These are phyloP conservation scores for Protonemura montana DNA, from an alignment of 2,888 invertebrate genomes.

Conservation along the genomic window DNA sequence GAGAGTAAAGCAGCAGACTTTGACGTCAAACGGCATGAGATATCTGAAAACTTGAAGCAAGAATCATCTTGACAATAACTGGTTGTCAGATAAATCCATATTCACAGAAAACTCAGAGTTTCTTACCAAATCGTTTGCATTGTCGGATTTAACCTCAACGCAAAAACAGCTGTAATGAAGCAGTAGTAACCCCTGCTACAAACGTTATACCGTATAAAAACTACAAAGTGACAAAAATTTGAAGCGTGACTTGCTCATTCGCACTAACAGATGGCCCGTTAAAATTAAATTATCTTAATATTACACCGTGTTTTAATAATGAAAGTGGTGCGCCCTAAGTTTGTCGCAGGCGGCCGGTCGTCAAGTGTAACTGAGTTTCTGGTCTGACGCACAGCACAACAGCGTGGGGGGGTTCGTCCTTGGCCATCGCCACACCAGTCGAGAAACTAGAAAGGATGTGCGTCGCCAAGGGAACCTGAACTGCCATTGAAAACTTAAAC, in stretches of 20 bases:
- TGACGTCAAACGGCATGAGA: too few relatives aligned
- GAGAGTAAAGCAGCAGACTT: too few relatives aligned
- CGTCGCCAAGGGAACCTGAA: background rate
- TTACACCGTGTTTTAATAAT: background rate
- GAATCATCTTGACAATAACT: too few relatives aligned
- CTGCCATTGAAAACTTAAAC: constrained; percentile 30
- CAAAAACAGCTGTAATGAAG: background rate
- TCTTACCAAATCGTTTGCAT: too few relatives aligned
- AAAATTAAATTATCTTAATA: background rate
- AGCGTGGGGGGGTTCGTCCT: too few relatives aligned
- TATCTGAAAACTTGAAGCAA: too few relatives aligned
- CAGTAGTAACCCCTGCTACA: background rate
- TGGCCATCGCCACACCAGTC: background rate
- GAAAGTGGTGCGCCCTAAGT: background rate
- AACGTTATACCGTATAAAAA: background rate
- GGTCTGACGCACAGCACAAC: background rate
- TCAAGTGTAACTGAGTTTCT: constrained; percentile 7
- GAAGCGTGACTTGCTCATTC: background rate
- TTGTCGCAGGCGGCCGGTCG: background rate
- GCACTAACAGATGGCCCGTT: constrained; percentile 7
- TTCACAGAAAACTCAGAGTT: too few relatives aligned
- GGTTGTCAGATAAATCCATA: too few relatives aligned
- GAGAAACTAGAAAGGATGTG: background rate
- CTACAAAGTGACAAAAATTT: background rate
- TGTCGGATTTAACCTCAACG: too few relatives aligned